These are phyloP conservation scores for Pitangus sulphuratus DNA, from an alignment of 2,797 vertebrate species.

Conservation along the genomic window DNA sequence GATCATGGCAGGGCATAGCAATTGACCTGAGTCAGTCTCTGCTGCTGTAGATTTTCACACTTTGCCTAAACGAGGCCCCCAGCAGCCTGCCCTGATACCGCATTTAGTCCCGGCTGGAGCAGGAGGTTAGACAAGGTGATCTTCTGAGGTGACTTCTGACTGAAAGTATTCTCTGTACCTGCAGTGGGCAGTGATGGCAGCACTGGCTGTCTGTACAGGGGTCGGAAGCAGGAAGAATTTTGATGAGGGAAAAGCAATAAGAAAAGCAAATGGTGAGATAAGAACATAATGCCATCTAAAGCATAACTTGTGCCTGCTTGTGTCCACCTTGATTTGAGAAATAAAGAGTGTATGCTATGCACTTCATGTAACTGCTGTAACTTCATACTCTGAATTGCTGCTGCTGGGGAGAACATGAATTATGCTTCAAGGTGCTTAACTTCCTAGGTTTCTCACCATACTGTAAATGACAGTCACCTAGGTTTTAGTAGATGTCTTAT, in stretches of 20 bases:
- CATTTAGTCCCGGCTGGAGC: neutral
- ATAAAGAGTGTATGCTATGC: neutral
- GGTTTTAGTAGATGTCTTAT: neutral
- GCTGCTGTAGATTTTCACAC: neutral
- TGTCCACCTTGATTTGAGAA: neutral
- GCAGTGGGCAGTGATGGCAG: neutral
- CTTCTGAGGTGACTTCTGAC: neutral
- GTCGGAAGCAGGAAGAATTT: neutral
- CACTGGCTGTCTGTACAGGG: neutral
- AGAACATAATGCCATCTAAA: neutral
- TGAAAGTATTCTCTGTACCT: neutral
- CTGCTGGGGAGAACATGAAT: neutral
- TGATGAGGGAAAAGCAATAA: neutral
- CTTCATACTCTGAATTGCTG: neutral
- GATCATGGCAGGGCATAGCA: neutral
- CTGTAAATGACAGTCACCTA: neutral
- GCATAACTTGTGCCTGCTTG: neutral
- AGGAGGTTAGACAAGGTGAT: neutral
- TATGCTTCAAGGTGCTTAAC: neutral
- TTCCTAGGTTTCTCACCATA: neutral
- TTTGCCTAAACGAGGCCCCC: neutral
- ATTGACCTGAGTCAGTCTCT: neutral
- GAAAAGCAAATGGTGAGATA: neutral
- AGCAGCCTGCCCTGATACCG: neutral
- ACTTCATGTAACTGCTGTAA: neutral